Conservation (phyloP, 2,113 vertebrate species). For the Geococcyx californianus region DNA sequence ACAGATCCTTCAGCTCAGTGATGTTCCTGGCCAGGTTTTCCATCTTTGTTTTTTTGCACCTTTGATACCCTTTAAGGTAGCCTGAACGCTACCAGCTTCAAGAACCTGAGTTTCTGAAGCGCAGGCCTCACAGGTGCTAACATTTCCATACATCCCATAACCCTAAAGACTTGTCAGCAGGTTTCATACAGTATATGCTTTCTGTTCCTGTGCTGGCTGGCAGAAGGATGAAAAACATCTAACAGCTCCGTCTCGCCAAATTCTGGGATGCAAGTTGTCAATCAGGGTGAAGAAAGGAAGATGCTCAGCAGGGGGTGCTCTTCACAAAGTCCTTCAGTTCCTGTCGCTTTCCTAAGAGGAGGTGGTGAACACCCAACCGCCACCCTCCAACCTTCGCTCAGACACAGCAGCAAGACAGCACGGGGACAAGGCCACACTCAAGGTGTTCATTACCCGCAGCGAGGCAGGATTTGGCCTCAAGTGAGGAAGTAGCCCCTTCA, state of each 20-base stretch:
- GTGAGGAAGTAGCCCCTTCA: neutral
- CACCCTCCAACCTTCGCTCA: neutral
- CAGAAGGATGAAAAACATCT: neutral
- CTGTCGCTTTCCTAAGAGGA: neutral
- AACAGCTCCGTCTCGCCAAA: neutral
- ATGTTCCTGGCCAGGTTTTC: neutral
- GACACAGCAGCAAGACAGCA: neutral
- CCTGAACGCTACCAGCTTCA: neutral
- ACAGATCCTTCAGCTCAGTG: neutral
- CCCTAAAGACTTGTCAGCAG: neutral
- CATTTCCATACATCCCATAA: neutral
- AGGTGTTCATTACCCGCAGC: neutral
- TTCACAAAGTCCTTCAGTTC: conserved; percentile 5
- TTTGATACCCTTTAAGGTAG: neutral
- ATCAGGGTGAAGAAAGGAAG: neutral
- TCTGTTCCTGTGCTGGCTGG: neutral
- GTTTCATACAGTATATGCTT: neutral
- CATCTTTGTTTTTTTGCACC: neutral
- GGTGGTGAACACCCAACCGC: neutral
- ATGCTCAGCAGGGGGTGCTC: neutral
- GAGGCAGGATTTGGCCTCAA: neutral
- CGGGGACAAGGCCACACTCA: neutral
- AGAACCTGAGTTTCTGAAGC: neutral
- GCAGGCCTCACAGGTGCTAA: neutral
- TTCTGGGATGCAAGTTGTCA: neutral